Evolutionary conservation across 2,797 vertebrate genomes (phyloP).

Genomic region (Ctenochaetus hawaiiensis): DNA sequence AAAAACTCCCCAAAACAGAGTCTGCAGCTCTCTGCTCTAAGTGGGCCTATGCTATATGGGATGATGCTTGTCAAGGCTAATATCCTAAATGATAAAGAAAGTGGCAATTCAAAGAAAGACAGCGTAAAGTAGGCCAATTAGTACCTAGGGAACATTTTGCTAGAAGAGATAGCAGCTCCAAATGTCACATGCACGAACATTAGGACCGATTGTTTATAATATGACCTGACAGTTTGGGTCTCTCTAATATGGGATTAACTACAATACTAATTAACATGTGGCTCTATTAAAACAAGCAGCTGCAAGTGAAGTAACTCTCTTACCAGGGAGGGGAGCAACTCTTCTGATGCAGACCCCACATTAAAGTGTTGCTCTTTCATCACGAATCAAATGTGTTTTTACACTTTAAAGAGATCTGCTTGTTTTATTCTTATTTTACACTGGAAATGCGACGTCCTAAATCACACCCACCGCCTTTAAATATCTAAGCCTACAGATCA

Average conservation of each 20-base stretch:
- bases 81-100: constrained; percentile 85
- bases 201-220: constrained; percentile 88
- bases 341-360: constrained; percentile 42
- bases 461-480: constrained; percentile 40
- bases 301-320: constrained; percentile 58
- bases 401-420: constrained; percentile 54
- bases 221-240: constrained; percentile 88
- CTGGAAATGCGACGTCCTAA: constrained; percentile 42
- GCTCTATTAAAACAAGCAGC: constrained; percentile 75
- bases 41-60: constrained; percentile 64
- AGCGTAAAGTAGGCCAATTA: constrained; percentile 88
- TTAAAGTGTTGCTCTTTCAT: constrained; percentile 48
- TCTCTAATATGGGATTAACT: constrained; percentile 88
- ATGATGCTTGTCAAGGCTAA: constrained; percentile 85
- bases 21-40: constrained; percentile 57
- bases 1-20: constrained; percentile 37
- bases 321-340: constrained; percentile 27
- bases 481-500: constrained; percentile 62
- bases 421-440: constrained; percentile 50
- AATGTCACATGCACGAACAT: constrained; percentile 83
- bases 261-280: constrained; percentile 88
- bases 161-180: constrained; percentile 82
- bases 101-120: constrained; percentile 83
- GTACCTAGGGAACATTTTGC: constrained; percentile 87
- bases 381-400: constrained; percentile 70